These are phyloP conservation scores for Brachionus calyciflorus DNA, from an alignment of 1,140 invertebrate species.

Conservation along the genomic window DNA sequence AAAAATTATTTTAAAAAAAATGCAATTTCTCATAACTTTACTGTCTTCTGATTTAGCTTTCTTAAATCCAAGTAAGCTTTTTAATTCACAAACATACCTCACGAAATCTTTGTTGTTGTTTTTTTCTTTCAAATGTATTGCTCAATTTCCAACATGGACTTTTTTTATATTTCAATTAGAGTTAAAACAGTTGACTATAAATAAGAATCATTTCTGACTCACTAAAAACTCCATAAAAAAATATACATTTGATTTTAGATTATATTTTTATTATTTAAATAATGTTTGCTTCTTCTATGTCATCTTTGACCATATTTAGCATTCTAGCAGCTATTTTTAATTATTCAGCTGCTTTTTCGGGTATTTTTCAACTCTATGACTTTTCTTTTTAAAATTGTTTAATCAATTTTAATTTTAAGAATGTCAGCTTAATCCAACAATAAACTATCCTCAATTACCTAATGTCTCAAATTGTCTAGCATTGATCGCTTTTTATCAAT, in stretches of 20 bases:
- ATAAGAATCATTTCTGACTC: not conserved
- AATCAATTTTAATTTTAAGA: too few species aligned
- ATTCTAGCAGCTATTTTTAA: not conserved
- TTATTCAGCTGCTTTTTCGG: not conserved
- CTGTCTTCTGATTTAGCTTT: too few species aligned
- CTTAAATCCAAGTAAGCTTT: too few species aligned
- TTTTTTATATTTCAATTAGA: too few species aligned
- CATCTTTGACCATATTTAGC: not conserved
- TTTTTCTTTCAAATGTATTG: not conserved
- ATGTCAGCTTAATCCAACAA: not conserved
- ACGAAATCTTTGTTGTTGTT: slow-evolving; percentile 5
- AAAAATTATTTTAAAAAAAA: not conserved
- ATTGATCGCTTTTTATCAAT: slow-evolving; percentile 16
- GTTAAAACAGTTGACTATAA: slow-evolving; percentile 3
- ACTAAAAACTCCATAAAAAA: too few species aligned
- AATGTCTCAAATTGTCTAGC: slow-evolving; percentile 13
- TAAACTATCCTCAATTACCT: not conserved
- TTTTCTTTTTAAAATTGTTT: too few species aligned
- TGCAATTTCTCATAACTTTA: not conserved
- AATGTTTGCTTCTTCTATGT: too few species aligned
- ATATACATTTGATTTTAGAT: too few species aligned
- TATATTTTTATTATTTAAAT: too few species aligned
- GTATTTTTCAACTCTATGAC: too few species aligned
- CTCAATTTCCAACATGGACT: not conserved
- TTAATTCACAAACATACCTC: not conserved